These are phyloP conservation scores for Gulo gulo DNA, from an alignment of 2,113 vertebrate genomes.

Conservation along the genomic window DNA sequence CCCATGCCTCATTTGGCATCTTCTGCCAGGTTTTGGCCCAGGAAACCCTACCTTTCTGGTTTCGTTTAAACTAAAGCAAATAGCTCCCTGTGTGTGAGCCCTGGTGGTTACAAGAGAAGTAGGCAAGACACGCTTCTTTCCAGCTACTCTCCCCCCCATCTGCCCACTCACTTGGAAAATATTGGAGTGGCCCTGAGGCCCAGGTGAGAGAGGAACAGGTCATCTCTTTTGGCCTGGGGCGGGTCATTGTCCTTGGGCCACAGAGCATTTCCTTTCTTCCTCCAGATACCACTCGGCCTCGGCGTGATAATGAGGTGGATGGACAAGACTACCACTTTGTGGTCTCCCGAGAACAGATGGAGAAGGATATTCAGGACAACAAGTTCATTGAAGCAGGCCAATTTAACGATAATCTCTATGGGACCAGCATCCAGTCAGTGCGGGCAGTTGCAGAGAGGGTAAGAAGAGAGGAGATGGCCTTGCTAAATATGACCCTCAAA, in stretches of 20 bases:
- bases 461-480: constrained; percentile 65
- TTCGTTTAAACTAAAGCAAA: not conserved
- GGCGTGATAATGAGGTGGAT: constrained; percentile 95
- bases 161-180: not conserved
- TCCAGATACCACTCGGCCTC: constrained; percentile 95
- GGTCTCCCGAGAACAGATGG: constrained; percentile 95
- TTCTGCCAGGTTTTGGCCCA: not conserved
- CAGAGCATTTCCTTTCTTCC: not conserved
- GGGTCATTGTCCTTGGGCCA: not conserved
- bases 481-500: not conserved
- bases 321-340: constrained; percentile 99
- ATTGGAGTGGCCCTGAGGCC: not conserved
- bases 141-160: not conserved
- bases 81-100: not conserved
- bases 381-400: constrained; percentile 99
- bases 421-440: constrained; percentile 98
- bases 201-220: not conserved
- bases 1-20: not conserved
- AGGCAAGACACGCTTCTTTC: not conserved
- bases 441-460: constrained; percentile 97
- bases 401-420: constrained; percentile 98
- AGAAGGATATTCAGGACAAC: constrained; percentile 99
- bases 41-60: not conserved
- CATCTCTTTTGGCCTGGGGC: not conserved
- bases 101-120: not conserved